Base-by-base conservation (phyloP, 1,140 invertebrate genomes). In the Nixonia krombeini region DNA sequence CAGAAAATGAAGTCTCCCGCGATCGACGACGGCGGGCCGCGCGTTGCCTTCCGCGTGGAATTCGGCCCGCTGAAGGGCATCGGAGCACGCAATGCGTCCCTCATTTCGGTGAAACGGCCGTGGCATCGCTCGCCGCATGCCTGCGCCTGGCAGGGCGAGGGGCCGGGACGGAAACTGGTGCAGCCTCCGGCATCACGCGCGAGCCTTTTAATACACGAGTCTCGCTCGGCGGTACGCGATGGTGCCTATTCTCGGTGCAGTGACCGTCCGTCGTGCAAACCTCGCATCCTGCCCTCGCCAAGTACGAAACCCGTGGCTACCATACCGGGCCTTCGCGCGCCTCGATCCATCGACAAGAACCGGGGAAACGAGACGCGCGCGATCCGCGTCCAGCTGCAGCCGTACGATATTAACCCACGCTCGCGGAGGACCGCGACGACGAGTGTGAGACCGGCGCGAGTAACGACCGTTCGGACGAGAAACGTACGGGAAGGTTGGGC, bases 361-460 rank as follows among this genome's bases (percentile, higher is more conserved):
- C 77, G 75, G 78, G 75, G 69, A 78, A 81, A 80, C 79, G 67
- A 77, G 78, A 72, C 70, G 66, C 44, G 53, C 25, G 42, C 42
- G 6, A 25, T 51, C 65, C 13, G 40, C 49, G 50, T 23, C 65
- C 72, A 58, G 63, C 35, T 72, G 70, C 65, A 35, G n/a, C 28
- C 35, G 38, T 23, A 31, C 63, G 42, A 66, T 64, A 62, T 63
- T 67, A 72, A 70, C 52, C 63, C 52, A 67, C 53, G 68, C 59
- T 37, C 59, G 26, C 47, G n/a, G 13, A 42, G 50, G 55, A 47
- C 40, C 38, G 45, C 29, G 35, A 16, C 42, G 29, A 42, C 21
- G 47, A 49, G 44, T 18, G 44, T 29, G 21, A 57, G 37, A 29
- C 7, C 33, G 12, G 25, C n/a, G 25, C 21, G 45, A 26, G 29